These are phyloP conservation scores for Branchinecta lynchi DNA, from an alignment of 1,140 invertebrate species.

Conservation along the genomic window DNA sequence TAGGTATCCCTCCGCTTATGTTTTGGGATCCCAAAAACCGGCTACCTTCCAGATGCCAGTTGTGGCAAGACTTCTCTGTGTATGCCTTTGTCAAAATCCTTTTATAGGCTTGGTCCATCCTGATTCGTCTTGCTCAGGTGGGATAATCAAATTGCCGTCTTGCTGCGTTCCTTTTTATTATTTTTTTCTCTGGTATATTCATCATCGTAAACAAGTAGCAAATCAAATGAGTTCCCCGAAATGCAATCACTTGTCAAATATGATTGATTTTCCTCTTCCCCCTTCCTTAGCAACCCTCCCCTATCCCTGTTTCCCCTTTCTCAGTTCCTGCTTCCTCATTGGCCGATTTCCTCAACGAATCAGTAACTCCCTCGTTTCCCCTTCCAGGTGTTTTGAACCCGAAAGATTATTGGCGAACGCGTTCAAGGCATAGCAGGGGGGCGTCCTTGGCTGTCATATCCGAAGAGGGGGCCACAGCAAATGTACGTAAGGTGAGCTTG, in stretches of 20 bases:
- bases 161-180: too few relatives aligned
- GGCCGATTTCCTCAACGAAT: neutral
- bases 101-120: too few relatives aligned
- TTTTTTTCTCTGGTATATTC: too few relatives aligned
- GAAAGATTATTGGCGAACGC: neutral
- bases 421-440: neutral
- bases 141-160: too few relatives aligned
- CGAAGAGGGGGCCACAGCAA: neutral
- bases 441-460: neutral
- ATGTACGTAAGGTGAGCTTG: neutral
- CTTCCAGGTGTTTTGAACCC: neutral
- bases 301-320: neutral
- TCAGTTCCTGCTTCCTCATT: neutral
- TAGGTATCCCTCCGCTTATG: too few relatives aligned
- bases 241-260: neutral
- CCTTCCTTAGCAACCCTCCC: neutral
- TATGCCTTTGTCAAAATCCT: too few relatives aligned
- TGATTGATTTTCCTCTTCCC: slow-evolving; percentile 6
- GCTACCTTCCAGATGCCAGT: too few relatives aligned
- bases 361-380: neutral
- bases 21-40: too few relatives aligned
- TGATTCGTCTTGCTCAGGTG: too few relatives aligned
- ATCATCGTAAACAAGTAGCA: neutral
- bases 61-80: too few relatives aligned
- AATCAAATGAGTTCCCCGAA: neutral